These are phyloP conservation scores for Pelvicachromis taeniatus DNA, from an alignment of 2,113 vertebrate species.

Conservation along the genomic window DNA sequence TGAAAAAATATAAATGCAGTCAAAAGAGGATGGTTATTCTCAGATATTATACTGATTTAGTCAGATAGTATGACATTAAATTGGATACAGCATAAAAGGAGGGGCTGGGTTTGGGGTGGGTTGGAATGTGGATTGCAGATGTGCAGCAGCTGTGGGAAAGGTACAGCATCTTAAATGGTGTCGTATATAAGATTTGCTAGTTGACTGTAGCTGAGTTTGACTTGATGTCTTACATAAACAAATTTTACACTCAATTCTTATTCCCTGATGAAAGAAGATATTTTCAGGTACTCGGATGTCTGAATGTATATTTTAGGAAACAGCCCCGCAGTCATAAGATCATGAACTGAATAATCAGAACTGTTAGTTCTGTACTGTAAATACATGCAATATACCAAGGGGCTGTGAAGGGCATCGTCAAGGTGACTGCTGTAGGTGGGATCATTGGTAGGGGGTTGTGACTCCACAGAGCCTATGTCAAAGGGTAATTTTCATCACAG, in stretches of 20 bases:
- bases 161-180: not conserved
- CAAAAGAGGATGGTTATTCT: not conserved
- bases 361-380: not conserved
- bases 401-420: conserved; percentile 38
- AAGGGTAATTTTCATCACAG: not conserved
- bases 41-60: not conserved
- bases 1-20: not conserved
- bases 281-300: not conserved
- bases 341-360: not conserved
- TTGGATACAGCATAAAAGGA: not conserved
- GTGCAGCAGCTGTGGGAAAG: not conserved
- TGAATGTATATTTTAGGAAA: not conserved
- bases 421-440: conserved; percentile 41
- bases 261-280: not conserved
- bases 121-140: not conserved
- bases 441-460: not conserved
- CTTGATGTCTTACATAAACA: not conserved
- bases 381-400: not conserved
- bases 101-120: not conserved
- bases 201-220: not conserved
- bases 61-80: not conserved
- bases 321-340: not conserved
- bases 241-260: not conserved
- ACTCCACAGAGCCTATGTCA: not conserved
- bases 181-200: not conserved